phyloP scores from a whole-genome alignment of 2,113 vertebrate genomes.

The Neodontobutis hainanensis region DNA sequence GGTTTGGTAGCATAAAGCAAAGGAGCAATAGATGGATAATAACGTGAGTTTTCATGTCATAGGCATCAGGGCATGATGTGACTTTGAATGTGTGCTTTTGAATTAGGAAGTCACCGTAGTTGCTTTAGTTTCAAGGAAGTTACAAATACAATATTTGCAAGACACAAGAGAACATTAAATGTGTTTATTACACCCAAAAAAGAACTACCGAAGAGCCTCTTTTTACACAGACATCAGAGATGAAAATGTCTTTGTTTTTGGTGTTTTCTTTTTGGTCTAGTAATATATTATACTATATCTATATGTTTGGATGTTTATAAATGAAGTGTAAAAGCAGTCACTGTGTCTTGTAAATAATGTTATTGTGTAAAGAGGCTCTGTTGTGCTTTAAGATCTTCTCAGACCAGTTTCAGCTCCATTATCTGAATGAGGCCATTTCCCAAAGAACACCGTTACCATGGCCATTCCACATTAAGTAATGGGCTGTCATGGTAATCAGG shows the following conservation, averaged over 20 bases:
- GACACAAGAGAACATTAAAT: conserved; percentile 28
- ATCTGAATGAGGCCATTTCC: conserved; percentile 43
- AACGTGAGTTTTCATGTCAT: not conserved
- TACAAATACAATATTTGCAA: conserved; percentile 30
- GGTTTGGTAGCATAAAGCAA: too few species aligned
- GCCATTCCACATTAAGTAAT: conserved; percentile 35
- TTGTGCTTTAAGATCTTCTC: conserved; percentile 19
- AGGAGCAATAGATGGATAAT: not conserved
- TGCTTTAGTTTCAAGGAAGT: conserved; percentile 25
- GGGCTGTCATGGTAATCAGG: not conserved
- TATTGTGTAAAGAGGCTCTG: conserved; percentile 7
- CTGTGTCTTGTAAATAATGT: not conserved
- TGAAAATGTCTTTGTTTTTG: not conserved
- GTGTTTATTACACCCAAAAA: not conserved
- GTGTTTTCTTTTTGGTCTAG: not conserved
- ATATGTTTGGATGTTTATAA: not conserved
- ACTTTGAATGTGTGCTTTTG: conserved; percentile 21
- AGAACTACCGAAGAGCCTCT: conserved; percentile 5
- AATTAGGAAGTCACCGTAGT: conserved; percentile 18
- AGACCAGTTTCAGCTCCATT: conserved; percentile 27
- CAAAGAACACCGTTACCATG: conserved; percentile 21
- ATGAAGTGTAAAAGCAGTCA: conserved; percentile 3
- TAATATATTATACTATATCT: not conserved
- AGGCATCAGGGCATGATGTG: not conserved
- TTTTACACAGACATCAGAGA: conserved; percentile 1